phyloP scores from a whole-genome alignment of 2,113 vertebrate genomes.

The Phrynocephalus versicolor region DNA sequence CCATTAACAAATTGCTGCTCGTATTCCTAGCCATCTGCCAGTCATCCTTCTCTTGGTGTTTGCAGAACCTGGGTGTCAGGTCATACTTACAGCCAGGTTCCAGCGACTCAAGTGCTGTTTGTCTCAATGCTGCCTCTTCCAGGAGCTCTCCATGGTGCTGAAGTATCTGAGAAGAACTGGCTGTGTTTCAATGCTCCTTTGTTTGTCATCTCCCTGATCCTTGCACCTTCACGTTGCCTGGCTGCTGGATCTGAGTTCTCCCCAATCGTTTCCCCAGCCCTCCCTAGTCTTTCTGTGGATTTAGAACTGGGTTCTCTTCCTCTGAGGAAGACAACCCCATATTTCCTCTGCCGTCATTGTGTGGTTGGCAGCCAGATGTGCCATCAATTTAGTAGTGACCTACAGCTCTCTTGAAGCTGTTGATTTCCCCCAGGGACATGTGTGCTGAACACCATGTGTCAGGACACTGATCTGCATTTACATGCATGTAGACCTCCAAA shows the following conservation, averaged over 20 bases:
- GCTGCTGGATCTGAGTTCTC: background rate
- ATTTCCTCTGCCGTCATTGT: background rate
- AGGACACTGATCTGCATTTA: too few species aligned
- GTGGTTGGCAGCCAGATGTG: background rate
- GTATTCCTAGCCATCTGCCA: too few species aligned
- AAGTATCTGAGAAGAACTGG: background rate
- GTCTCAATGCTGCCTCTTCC: background rate
- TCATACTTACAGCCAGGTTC: background rate
- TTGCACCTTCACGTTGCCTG: background rate
- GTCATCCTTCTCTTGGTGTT: too few species aligned
- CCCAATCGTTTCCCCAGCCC: background rate
- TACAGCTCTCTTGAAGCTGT: background rate
- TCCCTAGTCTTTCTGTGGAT: background rate
- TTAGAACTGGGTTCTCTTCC: background rate
- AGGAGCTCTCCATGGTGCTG: background rate
- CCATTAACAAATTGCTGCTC: too few species aligned
- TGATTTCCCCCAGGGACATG: background rate
- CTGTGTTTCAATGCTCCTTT: background rate
- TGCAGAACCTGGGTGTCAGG: background rate
- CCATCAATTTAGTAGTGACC: background rate
- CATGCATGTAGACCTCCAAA: too few species aligned
- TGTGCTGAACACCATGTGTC: too few species aligned
- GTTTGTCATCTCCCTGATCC: background rate
- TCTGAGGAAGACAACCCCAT: background rate
- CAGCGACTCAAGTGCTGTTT: background rate